These are phyloP conservation scores for Chaitophorus viminalis DNA, from an alignment of 2,888 invertebrate genomes.

Conservation along the genomic window DNA sequence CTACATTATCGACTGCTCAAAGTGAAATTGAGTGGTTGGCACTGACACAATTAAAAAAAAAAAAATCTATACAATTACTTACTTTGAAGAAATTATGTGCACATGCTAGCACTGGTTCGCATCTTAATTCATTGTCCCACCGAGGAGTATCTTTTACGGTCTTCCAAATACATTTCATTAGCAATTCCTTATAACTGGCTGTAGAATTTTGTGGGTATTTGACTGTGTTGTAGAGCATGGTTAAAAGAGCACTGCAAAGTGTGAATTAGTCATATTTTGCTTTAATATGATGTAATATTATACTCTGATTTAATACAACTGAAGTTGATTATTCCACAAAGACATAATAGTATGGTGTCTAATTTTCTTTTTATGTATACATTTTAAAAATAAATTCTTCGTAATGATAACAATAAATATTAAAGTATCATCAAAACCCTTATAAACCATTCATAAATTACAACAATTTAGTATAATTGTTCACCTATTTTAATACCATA, in stretches of 20 bases:
- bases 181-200: slow-evolving; percentile 80
- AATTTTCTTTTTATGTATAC: too few species aligned
- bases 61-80: slow-evolving; percentile 59
- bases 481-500: slow-evolving; percentile 12
- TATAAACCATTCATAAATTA: too few species aligned
- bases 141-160: slow-evolving; percentile 86
- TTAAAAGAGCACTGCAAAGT: slow-evolving; percentile 90
- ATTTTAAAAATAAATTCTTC: too few species aligned
- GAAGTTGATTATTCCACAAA: too few species aligned
- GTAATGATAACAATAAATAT: too few species aligned
- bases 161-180: slow-evolving; percentile 95
- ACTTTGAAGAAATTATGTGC: slow-evolving; percentile 88
- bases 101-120: slow-evolving; percentile 81
- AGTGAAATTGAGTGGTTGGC: too few species aligned
- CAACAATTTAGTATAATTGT: slow-evolving; percentile 14
- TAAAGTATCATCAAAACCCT: too few species aligned
- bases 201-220: slow-evolving; percentile 70
- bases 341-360: too few species aligned
- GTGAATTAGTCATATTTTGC: slow-evolving; percentile 65
- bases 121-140: slow-evolving; percentile 77
- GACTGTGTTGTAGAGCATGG: slow-evolving; percentile 86
- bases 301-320: neutral
- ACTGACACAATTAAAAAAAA: too few species aligned
- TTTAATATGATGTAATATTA: neutral
- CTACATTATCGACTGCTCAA: too few species aligned